These are phyloP conservation scores for Donacobius atricapilla DNA, from an alignment of 2,113 vertebrate species.

Conservation along the genomic window DNA sequence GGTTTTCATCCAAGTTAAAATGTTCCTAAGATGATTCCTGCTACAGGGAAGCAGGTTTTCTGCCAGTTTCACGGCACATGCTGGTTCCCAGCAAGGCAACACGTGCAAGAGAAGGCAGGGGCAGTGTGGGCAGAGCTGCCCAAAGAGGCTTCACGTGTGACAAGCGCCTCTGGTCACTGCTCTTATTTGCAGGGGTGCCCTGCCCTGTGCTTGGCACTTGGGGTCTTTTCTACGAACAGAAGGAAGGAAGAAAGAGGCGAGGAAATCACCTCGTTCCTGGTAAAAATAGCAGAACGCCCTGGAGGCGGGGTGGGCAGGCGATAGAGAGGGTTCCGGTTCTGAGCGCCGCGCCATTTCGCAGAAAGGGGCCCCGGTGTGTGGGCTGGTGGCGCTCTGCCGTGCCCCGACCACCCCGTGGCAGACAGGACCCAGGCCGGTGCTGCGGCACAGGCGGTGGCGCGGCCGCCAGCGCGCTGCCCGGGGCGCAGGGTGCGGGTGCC, in stretches of 20 bases:
- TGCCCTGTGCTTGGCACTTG: fast-evolving
- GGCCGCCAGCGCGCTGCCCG: not conserved
- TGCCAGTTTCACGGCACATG: fast-evolving
- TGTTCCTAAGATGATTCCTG: not conserved
- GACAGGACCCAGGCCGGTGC: fast-evolving
- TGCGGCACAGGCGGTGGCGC: fast-evolving
- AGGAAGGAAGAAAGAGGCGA: conserved; percentile 18
- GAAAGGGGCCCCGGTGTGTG: not conserved
- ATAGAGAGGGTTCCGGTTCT: not conserved
- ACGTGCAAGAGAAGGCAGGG: not conserved
- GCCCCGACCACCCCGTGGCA: fast-evolving
- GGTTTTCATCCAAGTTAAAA: not conserved
- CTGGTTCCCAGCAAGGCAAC: not conserved
- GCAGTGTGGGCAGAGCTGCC: not conserved
- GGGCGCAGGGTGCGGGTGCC: fast-evolving
- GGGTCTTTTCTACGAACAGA: conserved; percentile 18
- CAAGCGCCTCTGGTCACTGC: not conserved
- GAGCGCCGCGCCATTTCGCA: not conserved
- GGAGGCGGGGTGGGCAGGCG: not conserved
- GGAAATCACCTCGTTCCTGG: conserved; percentile 23
- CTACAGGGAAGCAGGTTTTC: not conserved
- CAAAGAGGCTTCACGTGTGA: fast-evolving
- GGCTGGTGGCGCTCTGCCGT: fast-evolving
- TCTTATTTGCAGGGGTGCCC: not conserved
- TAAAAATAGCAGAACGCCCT: not conserved